A percentile compares a stretch with the other conserved stretches of the same genome.
phyloP scores from a whole-genome alignment of 2,888 invertebrate genomes.

The Suillia variegata region DNA sequence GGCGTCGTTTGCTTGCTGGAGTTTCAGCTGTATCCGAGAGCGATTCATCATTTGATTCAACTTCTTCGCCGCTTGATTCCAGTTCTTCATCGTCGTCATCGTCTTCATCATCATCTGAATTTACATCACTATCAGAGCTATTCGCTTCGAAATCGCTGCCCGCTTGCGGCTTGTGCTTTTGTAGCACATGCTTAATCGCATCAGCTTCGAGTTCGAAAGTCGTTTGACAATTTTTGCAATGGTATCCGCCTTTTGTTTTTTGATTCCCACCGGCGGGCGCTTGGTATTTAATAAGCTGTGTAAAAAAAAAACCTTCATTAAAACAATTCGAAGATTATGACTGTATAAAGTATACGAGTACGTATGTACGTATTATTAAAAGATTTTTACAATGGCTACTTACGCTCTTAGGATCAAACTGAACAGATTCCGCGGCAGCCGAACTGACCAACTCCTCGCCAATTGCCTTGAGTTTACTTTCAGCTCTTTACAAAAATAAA shows the following conservation, averaged over 20 bases:
- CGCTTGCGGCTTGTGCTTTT: slow-evolving; percentile 28
- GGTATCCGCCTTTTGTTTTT: slow-evolving; percentile 38
- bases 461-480: slow-evolving; percentile 46
- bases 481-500: slow-evolving; percentile 42
- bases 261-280: slow-evolving; percentile 10
- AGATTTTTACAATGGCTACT: slow-evolving; percentile 6
- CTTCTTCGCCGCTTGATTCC: not conserved
- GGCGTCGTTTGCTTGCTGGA: too few species aligned
- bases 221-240: slow-evolving; percentile 38
- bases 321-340: too few species aligned
- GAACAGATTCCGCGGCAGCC: not conserved
- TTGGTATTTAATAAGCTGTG: slow-evolving; percentile 21
- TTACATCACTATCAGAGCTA: slow-evolving; percentile 42
- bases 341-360: too few species aligned
- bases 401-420: slow-evolving; percentile 22
- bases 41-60: too few species aligned
- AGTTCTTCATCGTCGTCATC: slow-evolving; percentile 32
- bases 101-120: slow-evolving; percentile 32
- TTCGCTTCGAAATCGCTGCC: slow-evolving; percentile 36
- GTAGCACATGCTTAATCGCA: slow-evolving; percentile 29
- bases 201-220: slow-evolving; percentile 10
- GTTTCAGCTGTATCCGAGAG: too few species aligned
- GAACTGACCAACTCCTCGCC: slow-evolving; percentile 34
- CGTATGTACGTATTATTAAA: too few species aligned
- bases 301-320: too few species aligned